phyloP scores from a whole-genome alignment of 1,140 invertebrate genomes.

The Drosophila punjabiensis region DNA sequence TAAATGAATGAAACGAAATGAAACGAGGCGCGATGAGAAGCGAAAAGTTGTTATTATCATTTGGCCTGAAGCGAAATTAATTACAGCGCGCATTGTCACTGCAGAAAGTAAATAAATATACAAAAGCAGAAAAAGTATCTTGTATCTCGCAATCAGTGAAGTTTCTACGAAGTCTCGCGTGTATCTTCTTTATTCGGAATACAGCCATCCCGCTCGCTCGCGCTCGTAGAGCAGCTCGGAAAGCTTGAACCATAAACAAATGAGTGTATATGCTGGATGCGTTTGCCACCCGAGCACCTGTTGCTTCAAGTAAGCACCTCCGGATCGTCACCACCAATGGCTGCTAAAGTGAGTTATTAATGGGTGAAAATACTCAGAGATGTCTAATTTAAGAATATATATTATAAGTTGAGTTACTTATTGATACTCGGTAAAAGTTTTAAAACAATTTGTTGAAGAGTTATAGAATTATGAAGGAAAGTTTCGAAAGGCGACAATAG shows the following conservation, averaged over 20 bases:
- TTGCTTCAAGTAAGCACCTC: constrained; percentile 43
- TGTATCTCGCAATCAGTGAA: constrained; percentile 34
- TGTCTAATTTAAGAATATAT: background rate
- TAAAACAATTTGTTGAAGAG: background rate
- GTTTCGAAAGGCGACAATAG: background rate
- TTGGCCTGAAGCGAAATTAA: constrained; percentile 52
- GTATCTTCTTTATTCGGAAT: constrained; percentile 38
- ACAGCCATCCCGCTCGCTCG: constrained; percentile 56
- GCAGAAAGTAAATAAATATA: constrained; percentile 10
- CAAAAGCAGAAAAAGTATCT: constrained; percentile 1
- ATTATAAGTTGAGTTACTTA: background rate
- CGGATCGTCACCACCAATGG: constrained; percentile 63
- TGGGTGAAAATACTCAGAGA: too few relatives aligned
- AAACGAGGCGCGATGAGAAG: constrained; percentile 56
- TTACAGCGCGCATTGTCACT: constrained; percentile 42
- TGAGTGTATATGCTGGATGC: constrained; percentile 41
- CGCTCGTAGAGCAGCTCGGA: constrained; percentile 24
- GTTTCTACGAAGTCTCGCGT: constrained; percentile 34
- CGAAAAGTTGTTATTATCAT: constrained; percentile 45
- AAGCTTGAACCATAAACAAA: constrained; percentile 49
- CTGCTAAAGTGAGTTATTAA: constrained; percentile 64
- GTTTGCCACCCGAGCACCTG: constrained; percentile 49
- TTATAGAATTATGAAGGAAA: background rate
- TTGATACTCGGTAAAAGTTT: background rate
- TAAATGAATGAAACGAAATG: constrained; percentile 59